Percentiles rank a stretch among this genome's conserved stretches.
These are phyloP conservation scores for Melospiza melodia DNA, from an alignment of 2,113 vertebrate species.

Conservation along the genomic window DNA sequence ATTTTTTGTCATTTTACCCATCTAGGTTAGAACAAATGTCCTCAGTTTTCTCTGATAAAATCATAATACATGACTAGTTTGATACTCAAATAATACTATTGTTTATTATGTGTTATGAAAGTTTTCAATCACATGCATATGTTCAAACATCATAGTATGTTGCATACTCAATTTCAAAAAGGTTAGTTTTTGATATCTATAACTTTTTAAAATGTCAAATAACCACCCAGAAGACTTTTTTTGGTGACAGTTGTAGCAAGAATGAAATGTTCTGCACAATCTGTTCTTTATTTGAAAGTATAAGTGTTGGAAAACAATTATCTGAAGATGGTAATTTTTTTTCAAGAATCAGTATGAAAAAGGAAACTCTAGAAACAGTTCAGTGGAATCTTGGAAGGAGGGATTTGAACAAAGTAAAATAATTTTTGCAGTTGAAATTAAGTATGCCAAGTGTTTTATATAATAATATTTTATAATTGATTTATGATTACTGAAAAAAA, in stretches of 20 bases:
- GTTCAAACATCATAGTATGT: neutral
- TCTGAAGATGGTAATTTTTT: neutral
- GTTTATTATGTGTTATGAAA: neutral
- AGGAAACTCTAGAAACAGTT: neutral
- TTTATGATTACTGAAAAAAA: slow-evolving; percentile 48
- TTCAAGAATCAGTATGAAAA: neutral
- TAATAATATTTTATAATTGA: slow-evolving; percentile 4
- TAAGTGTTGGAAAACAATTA: neutral
- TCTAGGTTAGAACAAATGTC: neutral
- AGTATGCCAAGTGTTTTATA: neutral
- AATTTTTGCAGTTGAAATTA: neutral
- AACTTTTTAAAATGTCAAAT: neutral
- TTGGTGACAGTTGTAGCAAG: neutral
- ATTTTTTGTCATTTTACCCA: neutral
- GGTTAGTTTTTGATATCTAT: neutral
- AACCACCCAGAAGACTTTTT: neutral
- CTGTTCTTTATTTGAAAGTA: neutral
- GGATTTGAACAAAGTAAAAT: neutral
- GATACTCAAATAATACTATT: neutral
- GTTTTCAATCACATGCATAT: neutral
- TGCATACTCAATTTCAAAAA: neutral
- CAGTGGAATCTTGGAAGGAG: neutral
- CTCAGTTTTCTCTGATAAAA: neutral
- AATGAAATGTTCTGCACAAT: neutral
- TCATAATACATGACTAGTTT: neutral